Evolutionary conservation across 2,113 vertebrate genomes (phyloP).

Genomic region (Boleophthalmus pectinirostris): DNA sequence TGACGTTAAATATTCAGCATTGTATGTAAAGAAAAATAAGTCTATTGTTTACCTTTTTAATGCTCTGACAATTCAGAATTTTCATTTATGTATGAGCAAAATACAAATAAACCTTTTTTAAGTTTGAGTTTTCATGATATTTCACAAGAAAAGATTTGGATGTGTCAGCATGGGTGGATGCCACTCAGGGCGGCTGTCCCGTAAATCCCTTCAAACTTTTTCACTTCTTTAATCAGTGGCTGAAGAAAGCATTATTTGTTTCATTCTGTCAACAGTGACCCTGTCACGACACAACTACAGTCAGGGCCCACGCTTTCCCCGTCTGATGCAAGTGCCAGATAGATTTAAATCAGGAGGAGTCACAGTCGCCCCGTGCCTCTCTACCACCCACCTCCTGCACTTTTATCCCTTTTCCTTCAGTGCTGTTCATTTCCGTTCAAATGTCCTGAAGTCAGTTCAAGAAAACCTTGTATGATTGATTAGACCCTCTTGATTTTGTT

Average conservation of each 20-base stretch:
- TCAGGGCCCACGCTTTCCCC: conserved; percentile 66
- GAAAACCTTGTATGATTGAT: conserved; percentile 71
- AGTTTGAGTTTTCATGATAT: conserved; percentile 37
- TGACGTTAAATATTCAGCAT: conserved; percentile 22
- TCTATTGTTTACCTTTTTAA: conserved; percentile 50
- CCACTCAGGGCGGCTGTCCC: conserved; percentile 52
- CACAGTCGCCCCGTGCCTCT: conserved; percentile 50
- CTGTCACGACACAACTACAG: conserved; percentile 55
- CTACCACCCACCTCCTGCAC: conserved; percentile 54
- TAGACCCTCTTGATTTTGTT: conserved; percentile 75
- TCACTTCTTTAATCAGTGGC: conserved; percentile 78
- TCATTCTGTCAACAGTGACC: conserved; percentile 68
- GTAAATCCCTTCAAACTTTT: conserved; percentile 50
- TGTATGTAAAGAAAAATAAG: conserved; percentile 34
- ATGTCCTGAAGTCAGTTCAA: conserved; percentile 62
- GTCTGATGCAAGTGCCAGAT: conserved; percentile 71
- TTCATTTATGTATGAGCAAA: conserved; percentile 33
- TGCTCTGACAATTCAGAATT: conserved; percentile 35
- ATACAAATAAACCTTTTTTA: conserved; percentile 63
- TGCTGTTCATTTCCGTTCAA: conserved; percentile 75
- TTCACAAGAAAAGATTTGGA: conserved; percentile 13
- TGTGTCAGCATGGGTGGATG: conserved; percentile 9
- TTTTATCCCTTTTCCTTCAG: conserved; percentile 63
- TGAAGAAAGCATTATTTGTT: conserved; percentile 76
- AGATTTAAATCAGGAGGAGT: conserved; percentile 57